phyloP scores from a whole-genome alignment of 1,140 invertebrate genomes.

The Archivesica marissinica region DNA sequence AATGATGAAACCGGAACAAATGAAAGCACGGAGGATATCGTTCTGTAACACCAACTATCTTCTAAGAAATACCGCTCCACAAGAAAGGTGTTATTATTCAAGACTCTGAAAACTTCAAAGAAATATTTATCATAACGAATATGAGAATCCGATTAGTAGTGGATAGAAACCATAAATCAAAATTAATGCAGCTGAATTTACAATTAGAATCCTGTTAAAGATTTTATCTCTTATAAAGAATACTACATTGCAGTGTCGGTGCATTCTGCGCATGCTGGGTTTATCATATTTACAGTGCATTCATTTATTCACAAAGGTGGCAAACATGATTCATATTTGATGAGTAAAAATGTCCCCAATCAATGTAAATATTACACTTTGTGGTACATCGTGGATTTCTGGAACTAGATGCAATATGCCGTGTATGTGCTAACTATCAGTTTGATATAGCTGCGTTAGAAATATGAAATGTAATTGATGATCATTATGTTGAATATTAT shows the following conservation, averaged over 20 bases:
- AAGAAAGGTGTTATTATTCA: not conserved
- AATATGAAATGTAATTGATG: no score
- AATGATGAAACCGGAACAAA: no score
- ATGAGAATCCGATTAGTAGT: not conserved
- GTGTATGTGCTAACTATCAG: no score
- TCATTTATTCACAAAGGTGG: not conserved
- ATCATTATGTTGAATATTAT: no score
- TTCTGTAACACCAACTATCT: no score
- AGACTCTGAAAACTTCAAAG: not conserved
- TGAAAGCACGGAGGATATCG: no score
- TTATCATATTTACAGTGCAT: not conserved
- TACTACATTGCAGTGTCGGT: slow-evolving; percentile 1
- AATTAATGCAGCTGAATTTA: slow-evolving; percentile 23
- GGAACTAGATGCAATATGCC: no score
- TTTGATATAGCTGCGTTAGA: no score
- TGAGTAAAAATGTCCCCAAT: no score
- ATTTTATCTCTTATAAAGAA: slow-evolving; percentile 1
- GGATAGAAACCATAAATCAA: not conserved
- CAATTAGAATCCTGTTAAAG: not conserved
- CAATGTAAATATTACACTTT: no score
- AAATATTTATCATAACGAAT: slow-evolving; percentile 1
- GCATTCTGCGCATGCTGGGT: not conserved
- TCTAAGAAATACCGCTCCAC: not conserved
- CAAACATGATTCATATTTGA: no score
- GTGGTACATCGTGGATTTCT: no score